A percentile compares a stretch with the other conserved stretches of the same genome.
Evolutionary conservation across 1,140 invertebrate species (phyloP).

Genomic region (Fopius arisanus): DNA sequence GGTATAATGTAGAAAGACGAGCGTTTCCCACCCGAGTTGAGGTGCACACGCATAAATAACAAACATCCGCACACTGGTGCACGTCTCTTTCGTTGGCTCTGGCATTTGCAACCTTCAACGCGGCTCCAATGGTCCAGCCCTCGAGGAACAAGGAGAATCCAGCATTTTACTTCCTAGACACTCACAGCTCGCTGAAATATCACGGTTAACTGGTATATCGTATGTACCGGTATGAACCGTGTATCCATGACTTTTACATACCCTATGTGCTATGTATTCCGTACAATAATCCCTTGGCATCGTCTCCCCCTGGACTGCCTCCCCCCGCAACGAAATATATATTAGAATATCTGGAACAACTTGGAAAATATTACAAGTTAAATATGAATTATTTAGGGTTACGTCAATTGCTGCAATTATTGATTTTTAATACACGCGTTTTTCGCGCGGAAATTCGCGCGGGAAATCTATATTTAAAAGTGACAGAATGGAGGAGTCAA

Average conservation of each 20-base stretch:
- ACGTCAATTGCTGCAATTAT: too few species aligned
- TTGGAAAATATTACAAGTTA: too few species aligned
- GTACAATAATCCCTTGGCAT: too few species aligned
- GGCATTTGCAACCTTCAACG: constrained; percentile 13
- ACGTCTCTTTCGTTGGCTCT: background rate
- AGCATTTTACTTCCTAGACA: constrained; percentile 34
- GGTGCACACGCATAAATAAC: constrained; percentile 17
- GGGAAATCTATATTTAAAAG: too few species aligned
- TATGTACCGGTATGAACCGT: background rate
- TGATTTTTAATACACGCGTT: too few species aligned
- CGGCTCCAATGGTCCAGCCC: background rate
- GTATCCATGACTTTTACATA: background rate
- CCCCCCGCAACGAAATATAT: too few species aligned
- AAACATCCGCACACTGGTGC: constrained; percentile 15
- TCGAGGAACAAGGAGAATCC: background rate
- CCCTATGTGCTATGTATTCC: background rate
- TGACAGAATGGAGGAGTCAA: too few species aligned
- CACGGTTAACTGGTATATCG: constrained; percentile 29
- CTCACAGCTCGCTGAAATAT: constrained; percentile 50
- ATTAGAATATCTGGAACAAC: too few species aligned
- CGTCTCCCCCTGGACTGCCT: too few species aligned
- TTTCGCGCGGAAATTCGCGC: too few species aligned
- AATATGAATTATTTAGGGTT: too few species aligned
- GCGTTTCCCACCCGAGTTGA: constrained; percentile 14
- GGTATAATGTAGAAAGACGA: constrained; percentile 12